Evolutionary conservation across 2,888 invertebrate species (phyloP).

Genomic region (Chloromyia formosa): DNA sequence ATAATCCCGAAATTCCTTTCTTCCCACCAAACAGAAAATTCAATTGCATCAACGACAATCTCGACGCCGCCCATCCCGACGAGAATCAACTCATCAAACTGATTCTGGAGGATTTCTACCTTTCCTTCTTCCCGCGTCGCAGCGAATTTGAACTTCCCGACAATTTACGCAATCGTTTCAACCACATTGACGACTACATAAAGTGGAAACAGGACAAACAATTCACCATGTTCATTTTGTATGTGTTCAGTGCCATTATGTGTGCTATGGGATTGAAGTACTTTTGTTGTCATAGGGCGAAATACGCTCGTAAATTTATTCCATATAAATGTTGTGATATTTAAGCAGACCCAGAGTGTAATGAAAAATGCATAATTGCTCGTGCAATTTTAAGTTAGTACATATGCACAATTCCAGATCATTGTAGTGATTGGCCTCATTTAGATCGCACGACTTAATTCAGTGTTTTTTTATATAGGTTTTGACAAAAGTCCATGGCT

Average conservation of each 20-base stretch:
- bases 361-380: too few relatives aligned
- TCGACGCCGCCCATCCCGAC: slow-evolving; percentile 70
- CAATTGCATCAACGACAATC: slow-evolving; percentile 81
- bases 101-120: slow-evolving; percentile 77
- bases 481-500: too few relatives aligned
- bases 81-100: slow-evolving; percentile 75
- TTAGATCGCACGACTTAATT: too few relatives aligned
- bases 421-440: too few relatives aligned
- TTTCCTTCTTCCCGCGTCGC: slow-evolving; percentile 75
- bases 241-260: slow-evolving; percentile 58
- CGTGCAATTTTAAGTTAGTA: too few relatives aligned
- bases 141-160: slow-evolving; percentile 77
- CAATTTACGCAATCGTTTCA: slow-evolving; percentile 75
- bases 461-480: too few relatives aligned
- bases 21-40: slow-evolving; percentile 71
- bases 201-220: slow-evolving; percentile 58
- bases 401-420: too few relatives aligned
- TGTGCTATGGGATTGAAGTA: slow-evolving; percentile 57
- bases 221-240: slow-evolving; percentile 58
- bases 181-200: slow-evolving; percentile 58
- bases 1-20: not conserved
- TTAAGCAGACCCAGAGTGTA: too few relatives aligned
- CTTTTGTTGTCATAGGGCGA: slow-evolving; percentile 60
- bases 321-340: slow-evolving; percentile 51
- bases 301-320: slow-evolving; percentile 59